phyloP scores from a whole-genome alignment of 2,113 vertebrate genomes.

The Campylomormyrus tamandua region DNA sequence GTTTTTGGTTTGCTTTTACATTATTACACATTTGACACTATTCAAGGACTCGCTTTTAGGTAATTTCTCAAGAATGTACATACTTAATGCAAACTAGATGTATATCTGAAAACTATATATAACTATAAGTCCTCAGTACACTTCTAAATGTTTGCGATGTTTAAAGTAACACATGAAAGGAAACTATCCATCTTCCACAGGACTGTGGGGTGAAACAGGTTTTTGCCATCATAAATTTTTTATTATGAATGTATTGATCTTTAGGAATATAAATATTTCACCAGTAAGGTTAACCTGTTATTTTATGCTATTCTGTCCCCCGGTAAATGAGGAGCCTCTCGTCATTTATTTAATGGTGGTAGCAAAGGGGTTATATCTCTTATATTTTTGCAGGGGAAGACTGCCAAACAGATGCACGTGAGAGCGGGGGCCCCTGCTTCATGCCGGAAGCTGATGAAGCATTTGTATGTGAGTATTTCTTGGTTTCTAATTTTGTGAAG shows the following conservation, averaged over 20 bases:
- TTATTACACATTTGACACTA: not conserved
- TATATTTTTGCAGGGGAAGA: conserved; percentile 24
- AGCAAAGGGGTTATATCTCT: not conserved
- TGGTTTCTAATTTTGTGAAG: conserved; percentile 28
- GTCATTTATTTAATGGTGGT: not conserved
- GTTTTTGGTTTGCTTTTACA: not conserved
- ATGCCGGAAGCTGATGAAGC: conserved; percentile 31
- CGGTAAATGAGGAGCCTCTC: no score
- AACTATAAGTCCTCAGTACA: not conserved
- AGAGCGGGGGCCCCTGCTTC: conserved; percentile 26
- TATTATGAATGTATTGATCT: not conserved
- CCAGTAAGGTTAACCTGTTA: not conserved
- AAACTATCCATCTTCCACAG: not conserved
- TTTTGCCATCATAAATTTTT: not conserved
- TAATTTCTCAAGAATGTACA: not conserved
- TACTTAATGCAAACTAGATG: not conserved
- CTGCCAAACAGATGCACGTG: conserved; percentile 31
- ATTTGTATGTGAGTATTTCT: conserved; percentile 37
- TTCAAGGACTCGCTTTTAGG: not conserved
- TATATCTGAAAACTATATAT: not conserved
- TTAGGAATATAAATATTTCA: not conserved
- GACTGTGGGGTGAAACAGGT: not conserved
- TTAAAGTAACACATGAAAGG: not conserved
- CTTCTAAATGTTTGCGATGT: not conserved
- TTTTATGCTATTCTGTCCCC: not conserved